Percentiles rank a stretch among this genome's conserved stretches.
phyloP scores from a whole-genome alignment of 1,140 invertebrate genomes.

The Mamestra configurata region DNA sequence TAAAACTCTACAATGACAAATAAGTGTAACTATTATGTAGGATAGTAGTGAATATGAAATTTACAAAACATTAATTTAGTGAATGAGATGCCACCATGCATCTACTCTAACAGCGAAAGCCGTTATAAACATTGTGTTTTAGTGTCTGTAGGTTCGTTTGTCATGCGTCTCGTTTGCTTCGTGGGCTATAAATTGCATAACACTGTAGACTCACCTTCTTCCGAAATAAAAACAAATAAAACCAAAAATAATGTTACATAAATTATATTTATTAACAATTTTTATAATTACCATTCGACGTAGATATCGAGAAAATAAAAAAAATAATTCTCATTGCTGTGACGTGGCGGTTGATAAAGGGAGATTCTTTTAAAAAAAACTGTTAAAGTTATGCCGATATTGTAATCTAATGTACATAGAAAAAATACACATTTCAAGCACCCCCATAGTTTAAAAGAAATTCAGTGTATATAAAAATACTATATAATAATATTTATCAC shows the following conservation, averaged over 20 bases:
- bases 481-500: conserved; percentile 78
- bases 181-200: conserved; percentile 85
- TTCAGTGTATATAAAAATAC: conserved; percentile 77
- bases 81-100: conserved; percentile 73
- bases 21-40: conserved; percentile 54
- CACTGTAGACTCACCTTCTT: conserved; percentile 81
- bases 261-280: conserved; percentile 86
- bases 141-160: conserved; percentile 52
- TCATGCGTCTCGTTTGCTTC: conserved; percentile 50
- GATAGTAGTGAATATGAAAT: conserved; percentile 57
- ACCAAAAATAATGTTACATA: conserved; percentile 83
- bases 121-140: conserved; percentile 53
- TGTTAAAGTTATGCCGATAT: conserved; percentile 57
- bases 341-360: conserved; percentile 66
- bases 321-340: conserved; percentile 68
- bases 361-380: conserved; percentile 75
- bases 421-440: conserved; percentile 76
- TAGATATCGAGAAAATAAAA: conserved; percentile 70
- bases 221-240: conserved; percentile 72
- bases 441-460: conserved; percentile 77
- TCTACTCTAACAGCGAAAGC: conserved; percentile 79
- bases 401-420: conserved; percentile 62
- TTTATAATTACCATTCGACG: conserved; percentile 80
- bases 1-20: conserved; percentile 49
- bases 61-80: conserved; percentile 64